Base-by-base conservation (phyloP, 1,140 invertebrate species). In the Trichonephila clavata region DNA sequence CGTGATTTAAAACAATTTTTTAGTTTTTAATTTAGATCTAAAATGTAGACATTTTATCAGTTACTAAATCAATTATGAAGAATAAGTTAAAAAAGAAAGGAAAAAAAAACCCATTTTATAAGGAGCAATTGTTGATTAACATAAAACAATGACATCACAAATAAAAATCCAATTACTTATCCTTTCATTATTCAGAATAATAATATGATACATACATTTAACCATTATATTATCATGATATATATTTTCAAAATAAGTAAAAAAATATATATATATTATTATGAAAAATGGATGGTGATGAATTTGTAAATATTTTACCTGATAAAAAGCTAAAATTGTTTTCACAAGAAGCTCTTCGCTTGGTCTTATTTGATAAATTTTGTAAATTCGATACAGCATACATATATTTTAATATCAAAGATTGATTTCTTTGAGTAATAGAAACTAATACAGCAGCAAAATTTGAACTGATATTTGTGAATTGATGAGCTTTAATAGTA, bases 391-490 rank as follows among this genome's bases (percentile, higher is more conserved):
- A 50, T 43, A 92, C 50, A n/a, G 81, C 27, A 92, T 84, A 92
- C 27, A 92, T 21, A 84, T 92, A 92, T 57, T 92, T 92, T 32
- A 92, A 92, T 8, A 92, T 57, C 24, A 92, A 63, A 39, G 90
- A 84, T n/a, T 92, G 90, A 84, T 84, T 92, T 50, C 90, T 63
- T 84, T 92, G 90, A 24, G 81, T 84, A 16, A 92, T 63, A 43
- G 90, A 63, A 43, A 50, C n/a, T 20, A 83, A 39, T 39, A 84
- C 10, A 84, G 24, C 65, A 43, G 59, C 32, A 86, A 92, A 92
- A 68, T 65, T 84, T 14, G 20, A 50, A 59, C 24, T 57, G 16
- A n/a, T 7, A 63, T 77, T 50, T 24, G 59, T 60, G 18, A 84
- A 84, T 2, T 90, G 32, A 61, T 32, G n/a, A 20, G 21, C 16